These are phyloP conservation scores for Hedychridium roseum DNA, from an alignment of 2,888 invertebrate genomes.

Conservation along the genomic window DNA sequence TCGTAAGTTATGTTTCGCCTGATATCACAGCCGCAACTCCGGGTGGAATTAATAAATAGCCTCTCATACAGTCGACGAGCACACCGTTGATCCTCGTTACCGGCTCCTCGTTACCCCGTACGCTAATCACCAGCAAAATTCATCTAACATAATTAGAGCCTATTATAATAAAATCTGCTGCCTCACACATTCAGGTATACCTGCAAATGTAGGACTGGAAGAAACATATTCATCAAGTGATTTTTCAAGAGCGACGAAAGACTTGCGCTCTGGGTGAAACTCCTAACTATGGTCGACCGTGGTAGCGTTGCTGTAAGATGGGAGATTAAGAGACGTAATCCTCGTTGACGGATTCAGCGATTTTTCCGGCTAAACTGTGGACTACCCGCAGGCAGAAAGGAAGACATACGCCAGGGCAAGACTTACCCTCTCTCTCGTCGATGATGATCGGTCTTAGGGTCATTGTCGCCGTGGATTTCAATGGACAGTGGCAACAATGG, in stretches of 20 bases:
- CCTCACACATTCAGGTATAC: no score
- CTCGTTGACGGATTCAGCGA: slow-evolving; percentile 12
- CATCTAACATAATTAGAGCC: no score
- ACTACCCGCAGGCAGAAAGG: slow-evolving; percentile 13
- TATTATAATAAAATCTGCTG: no score
- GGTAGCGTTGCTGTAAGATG: slow-evolving; percentile 6
- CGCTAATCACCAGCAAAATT: no score
- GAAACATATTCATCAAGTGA: no score
- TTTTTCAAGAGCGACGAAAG: no score
- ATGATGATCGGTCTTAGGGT: slow-evolving; percentile 45
- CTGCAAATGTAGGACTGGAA: no score
- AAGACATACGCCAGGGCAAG: slow-evolving; percentile 38
- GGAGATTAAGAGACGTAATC: slow-evolving; percentile 26
- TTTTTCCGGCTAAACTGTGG: slow-evolving; percentile 23
- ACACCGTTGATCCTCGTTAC: not conserved
- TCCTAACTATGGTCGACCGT: no score
- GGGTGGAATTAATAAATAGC: slow-evolving; percentile 33
- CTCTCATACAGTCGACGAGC: not conserved
- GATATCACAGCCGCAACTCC: slow-evolving; percentile 23
- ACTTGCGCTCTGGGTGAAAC: no score
- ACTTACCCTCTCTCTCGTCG: no score
- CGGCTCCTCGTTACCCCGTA: no score
- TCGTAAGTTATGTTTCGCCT: slow-evolving; percentile 35
- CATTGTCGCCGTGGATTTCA: slow-evolving; percentile 51
- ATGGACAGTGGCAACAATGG: slow-evolving; percentile 59